Evolutionary conservation across 2,797 vertebrate genomes (phyloP).

Genomic region (Poliocrania exsul): DNA sequence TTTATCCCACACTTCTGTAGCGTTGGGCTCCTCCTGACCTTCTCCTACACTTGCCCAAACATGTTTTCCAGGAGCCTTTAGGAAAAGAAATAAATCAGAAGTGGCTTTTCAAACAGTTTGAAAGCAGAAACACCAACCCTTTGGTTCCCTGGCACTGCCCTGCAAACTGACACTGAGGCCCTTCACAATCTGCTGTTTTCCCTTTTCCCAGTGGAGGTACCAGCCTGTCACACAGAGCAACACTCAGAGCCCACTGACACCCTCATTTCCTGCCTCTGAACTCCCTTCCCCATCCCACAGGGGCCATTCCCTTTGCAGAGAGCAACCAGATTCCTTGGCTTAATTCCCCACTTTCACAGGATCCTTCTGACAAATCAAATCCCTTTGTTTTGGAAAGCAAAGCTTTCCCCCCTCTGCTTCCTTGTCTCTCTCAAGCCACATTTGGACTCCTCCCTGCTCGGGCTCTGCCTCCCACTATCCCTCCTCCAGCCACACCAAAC

Average conservation of each 20-base stretch:
- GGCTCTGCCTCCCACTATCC: not conserved
- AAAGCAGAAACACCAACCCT: not conserved
- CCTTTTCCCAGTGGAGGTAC: not conserved
- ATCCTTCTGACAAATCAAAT: not conserved
- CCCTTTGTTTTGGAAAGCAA: not conserved
- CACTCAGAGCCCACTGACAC: not conserved
- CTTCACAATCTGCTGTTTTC: not conserved
- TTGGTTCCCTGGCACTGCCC: not conserved
- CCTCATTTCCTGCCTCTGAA: not conserved
- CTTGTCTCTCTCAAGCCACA: not conserved
- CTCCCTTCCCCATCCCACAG: not conserved
- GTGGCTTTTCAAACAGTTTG: not conserved
- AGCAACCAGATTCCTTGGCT: not conserved
- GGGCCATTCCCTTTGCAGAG: not conserved
- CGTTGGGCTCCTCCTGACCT: not conserved
- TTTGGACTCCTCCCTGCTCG: not conserved
- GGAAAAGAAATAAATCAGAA: not conserved
- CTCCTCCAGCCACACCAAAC: not conserved
- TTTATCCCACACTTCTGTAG: not conserved
- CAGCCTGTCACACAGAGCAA: fast-evolving
- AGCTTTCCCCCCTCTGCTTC: not conserved
- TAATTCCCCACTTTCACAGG: not conserved
- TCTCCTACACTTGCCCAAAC: not conserved
- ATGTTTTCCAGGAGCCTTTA: not conserved
- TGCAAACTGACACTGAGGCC: not conserved